Evolutionary conservation across 2,888 invertebrate genomes (phyloP), one percentile per base, ranked within the genome.

Genomic region (Rhynchonema sp.): DNA sequence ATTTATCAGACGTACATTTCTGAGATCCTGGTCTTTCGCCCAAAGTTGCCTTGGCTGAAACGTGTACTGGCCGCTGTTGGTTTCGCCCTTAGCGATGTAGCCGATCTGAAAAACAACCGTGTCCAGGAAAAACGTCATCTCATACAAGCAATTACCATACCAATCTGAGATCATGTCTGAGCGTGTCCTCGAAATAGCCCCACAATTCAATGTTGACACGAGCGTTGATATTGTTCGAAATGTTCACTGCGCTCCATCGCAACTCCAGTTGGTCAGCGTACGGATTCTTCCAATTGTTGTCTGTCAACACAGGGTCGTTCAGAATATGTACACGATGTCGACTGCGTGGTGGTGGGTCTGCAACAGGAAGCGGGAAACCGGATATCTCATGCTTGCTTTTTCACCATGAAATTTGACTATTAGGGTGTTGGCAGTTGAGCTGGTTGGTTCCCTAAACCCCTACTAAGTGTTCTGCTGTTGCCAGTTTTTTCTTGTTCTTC

Each of bases 131-230:
- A n/a, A n/a, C n/a, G n/a, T n/a, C n/a, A n/a, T n/a, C n/a, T n/a
- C n/a, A n/a, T n/a, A n/a, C n/a, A n/a, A n/a, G n/a, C n/a, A n/a
- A n/a, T n/a, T n/a, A 61, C 57, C 59, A 54, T 13, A 56, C 56
- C 38, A 13, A 3, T 25, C 17, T n/a, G 2, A 56, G 26, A 22
- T 17, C 29, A 29, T 56, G 56, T 6, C 25, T 29, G 57, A 65
- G 64, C 26, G 68, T 65, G 57, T 71, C 69, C 61, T 70, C 70
- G 69, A 69, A 70, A 58, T 70, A 70, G 17, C 70, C 70, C 62
- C 65, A 66, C 38, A 70, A 54, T 38, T 63, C 64, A n/a, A 71
- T 67, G 61, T 70, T 68, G 13, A 70, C 67, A 49, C 66, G 57
- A 1, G 70, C 66, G 56, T 69, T 69, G 6, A 66, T 60, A 52